Percentiles rank a stretch among this genome's conserved stretches.
These are phyloP conservation scores for Drosophila ambigua DNA, from an alignment of 1,140 invertebrate genomes.

Conservation along the genomic window DNA sequence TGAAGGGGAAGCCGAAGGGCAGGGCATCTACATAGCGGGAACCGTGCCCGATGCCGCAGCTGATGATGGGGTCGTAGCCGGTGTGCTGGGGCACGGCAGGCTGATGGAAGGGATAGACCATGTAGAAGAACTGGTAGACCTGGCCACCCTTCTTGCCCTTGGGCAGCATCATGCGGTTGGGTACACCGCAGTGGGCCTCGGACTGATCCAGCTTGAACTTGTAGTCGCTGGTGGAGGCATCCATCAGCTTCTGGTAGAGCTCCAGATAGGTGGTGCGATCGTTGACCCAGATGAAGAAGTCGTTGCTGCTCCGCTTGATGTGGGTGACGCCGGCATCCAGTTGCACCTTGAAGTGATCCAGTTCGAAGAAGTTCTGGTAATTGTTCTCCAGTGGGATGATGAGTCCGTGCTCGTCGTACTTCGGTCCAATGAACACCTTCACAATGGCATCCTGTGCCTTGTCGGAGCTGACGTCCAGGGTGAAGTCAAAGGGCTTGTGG, in stretches of 20 bases:
- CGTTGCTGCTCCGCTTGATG: conserved; percentile 72
- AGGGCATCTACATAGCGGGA: conserved; percentile 84
- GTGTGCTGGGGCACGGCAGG: conserved; percentile 69
- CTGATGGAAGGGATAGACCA: conserved; percentile 86
- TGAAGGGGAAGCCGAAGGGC: conserved; percentile 88
- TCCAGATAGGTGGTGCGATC: conserved; percentile 79
- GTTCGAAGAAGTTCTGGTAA: conserved; percentile 81
- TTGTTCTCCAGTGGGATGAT: conserved; percentile 69
- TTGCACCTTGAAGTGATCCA: conserved; percentile 79
- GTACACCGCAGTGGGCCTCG: conserved; percentile 85
- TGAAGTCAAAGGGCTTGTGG: conserved; percentile 88
- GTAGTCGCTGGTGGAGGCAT: conserved; percentile 82
- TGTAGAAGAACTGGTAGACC: conserved; percentile 87
- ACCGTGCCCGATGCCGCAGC: conserved; percentile 83
- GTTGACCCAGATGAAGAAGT: conserved; percentile 74
- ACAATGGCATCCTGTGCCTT: conserved; percentile 84
- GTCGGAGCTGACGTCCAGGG: conserved; percentile 85
- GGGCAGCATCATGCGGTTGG: conserved; percentile 88
- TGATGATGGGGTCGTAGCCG: conserved; percentile 68
- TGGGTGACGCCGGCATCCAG: conserved; percentile 67
- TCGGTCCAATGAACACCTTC: conserved; percentile 87
- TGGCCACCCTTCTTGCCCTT: conserved; percentile 88
- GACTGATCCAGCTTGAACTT: conserved; percentile 85
- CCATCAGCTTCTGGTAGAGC: conserved; percentile 78
- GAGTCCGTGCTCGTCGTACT: conserved; percentile 85